phyloP scores from a whole-genome alignment of 1,140 invertebrate genomes.

The Dreissena polymorpha region DNA sequence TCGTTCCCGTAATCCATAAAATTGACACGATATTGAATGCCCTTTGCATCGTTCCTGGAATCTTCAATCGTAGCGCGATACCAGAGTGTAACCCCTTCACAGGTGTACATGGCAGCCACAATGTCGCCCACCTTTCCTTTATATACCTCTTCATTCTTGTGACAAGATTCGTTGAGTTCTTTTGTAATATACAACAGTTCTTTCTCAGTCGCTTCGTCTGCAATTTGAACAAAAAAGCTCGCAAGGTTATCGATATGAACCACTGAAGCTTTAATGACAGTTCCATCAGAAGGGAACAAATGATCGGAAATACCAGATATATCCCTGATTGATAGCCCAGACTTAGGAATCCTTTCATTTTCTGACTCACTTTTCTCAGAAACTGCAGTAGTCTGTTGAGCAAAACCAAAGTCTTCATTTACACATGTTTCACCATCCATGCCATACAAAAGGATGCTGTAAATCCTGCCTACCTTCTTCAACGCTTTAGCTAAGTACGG shows the following conservation, averaged over 20 bases:
- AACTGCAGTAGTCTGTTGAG: background rate
- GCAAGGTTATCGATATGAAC: conserved; percentile 26
- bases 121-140: conserved; percentile 22
- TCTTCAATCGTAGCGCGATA: conserved; percentile 33
- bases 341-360: background rate
- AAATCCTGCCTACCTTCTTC: background rate
- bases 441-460: conserved; percentile 16
- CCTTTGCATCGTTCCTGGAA: background rate
- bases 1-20: conserved; percentile 42
- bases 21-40: background rate
- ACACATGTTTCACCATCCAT: conserved; percentile 17
- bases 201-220: conserved; percentile 8
- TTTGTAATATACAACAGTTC: conserved; percentile 5
- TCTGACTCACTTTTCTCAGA: background rate
- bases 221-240: conserved; percentile 22
- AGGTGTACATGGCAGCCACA: conserved; percentile 23
- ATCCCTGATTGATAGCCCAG: background rate
- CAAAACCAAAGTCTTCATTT: conserved; percentile 34
- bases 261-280: background rate
- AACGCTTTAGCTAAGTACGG: conserved; percentile 13
- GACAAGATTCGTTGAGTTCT: conserved; percentile 8
- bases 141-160: background rate
- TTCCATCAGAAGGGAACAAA: background rate
- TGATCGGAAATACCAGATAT: background rate
- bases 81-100: conserved; percentile 22